Evolutionary conservation across 2,113 vertebrate species (phyloP).

Genomic region (Anseranas semipalmata): DNA sequence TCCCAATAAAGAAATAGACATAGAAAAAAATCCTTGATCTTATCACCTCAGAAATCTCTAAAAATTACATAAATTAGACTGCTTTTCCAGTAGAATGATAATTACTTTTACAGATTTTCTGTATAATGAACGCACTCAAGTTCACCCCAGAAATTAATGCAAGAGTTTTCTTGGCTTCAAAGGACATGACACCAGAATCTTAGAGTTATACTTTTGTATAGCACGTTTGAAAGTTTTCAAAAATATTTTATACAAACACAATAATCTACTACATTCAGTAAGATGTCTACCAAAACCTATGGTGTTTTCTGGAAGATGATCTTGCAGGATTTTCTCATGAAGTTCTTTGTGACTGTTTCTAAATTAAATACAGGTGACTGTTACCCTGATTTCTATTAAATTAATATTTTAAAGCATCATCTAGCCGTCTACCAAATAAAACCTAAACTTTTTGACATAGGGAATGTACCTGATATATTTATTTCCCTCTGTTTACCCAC

Average conservation of each 20-base stretch:
- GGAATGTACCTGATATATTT: not conserved
- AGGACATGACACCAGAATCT: not conserved
- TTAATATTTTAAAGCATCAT: not conserved
- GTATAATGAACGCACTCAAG: not conserved
- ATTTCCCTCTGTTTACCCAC: not conserved
- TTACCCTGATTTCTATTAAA: not conserved
- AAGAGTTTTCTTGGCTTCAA: not conserved
- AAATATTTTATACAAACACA: not conserved
- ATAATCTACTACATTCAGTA: not conserved
- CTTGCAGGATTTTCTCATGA: not conserved
- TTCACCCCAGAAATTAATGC: not conserved
- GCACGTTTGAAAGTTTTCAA: not conserved
- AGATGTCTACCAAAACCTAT: not conserved
- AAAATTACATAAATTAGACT: not conserved
- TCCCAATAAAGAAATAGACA: not conserved
- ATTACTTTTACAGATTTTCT: not conserved
- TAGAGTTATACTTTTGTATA: not conserved
- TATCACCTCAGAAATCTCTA: not conserved
- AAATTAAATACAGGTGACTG: not conserved
- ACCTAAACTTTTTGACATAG: not conserved
- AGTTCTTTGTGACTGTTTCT: not conserved
- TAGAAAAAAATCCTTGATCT: not conserved
- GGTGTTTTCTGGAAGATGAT: not conserved
- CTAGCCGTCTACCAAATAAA: not conserved
- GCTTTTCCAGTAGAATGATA: not conserved